phyloP scores from a whole-genome alignment of 1,140 invertebrate species.

The Pararge aegeria region DNA sequence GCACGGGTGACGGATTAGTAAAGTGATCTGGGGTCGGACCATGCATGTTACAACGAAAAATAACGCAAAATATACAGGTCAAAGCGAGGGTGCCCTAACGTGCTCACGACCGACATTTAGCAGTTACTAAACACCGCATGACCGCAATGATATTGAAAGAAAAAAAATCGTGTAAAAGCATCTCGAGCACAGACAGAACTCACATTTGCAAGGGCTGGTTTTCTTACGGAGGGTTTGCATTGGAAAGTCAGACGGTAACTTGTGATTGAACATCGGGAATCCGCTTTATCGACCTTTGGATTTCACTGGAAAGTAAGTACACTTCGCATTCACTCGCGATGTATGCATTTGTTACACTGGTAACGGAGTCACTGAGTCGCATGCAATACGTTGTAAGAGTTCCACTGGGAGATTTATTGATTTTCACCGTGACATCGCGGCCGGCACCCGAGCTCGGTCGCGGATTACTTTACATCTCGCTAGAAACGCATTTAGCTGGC shows the following conservation, averaged over 20 bases:
- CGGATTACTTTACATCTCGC: conserved; percentile 29
- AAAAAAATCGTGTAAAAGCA: conserved; percentile 46
- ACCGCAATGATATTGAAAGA: conserved; percentile 39
- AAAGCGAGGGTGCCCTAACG: conserved; percentile 62
- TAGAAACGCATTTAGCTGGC: conserved; percentile 16
- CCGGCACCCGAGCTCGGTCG: conserved; percentile 26
- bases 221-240: conserved; percentile 95
- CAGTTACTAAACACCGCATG: conserved; percentile 67
- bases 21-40: conserved; percentile 51
- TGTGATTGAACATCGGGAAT: conserved; percentile 76
- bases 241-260: conserved; percentile 77
- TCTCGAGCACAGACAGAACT: conserved; percentile 77
- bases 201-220: conserved; percentile 93
- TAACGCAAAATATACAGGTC: conserved; percentile 65
- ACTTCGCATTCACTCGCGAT: conserved; percentile 49
- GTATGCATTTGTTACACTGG: conserved; percentile 41
- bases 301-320: conserved; percentile 66
- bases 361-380: conserved; percentile 32
- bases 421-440: conserved; percentile 54
- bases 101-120: conserved; percentile 51
- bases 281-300: conserved; percentile 41
- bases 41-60: conserved; percentile 64
- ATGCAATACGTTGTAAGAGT: conserved; percentile 51
- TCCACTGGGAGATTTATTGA: conserved; percentile 62
- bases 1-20: conserved; percentile 46